Base-by-base conservation (phyloP, 1,140 invertebrate species). In the Pseudomyrmex flavicornis region DNA sequence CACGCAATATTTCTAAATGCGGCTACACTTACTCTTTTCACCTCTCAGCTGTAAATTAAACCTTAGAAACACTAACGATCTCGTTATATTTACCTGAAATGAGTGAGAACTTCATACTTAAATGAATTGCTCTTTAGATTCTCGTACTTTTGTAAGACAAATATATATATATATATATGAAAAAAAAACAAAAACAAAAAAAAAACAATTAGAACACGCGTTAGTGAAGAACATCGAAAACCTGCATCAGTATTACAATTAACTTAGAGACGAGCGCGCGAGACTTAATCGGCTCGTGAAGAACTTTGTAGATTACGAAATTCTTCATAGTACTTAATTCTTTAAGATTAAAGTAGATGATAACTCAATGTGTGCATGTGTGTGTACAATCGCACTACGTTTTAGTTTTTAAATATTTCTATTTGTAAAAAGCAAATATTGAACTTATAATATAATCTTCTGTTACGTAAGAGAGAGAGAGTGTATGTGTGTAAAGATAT, bases 241-340 rank as follows among this genome's bases (percentile, higher is more conserved):
- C 91, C 91, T 92, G 85, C 86, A 90, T 88, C 91, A 92, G 91
- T 92, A 92, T 92, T 92, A 91, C 83, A 35, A 35, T 35, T 35
- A 35, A 82, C 20, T n/a, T 87, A 88, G 74, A 50, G 17, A 73
- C 63, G 15, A 72, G 83, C 68, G 85, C 17, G 75, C 72, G 79
- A 82, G 46, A 68, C 3, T 74, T 83, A 68, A 85, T 80, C 61
- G 85, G 82, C 87, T 89, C 86, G 82, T 77, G 80, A 89, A 85
- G 62, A 70, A 22, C 20, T 58, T 9, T 1, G 54, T 12, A 46
- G 62, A 35, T 35, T 5, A 35, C 35, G 35, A n/a, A 63, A 46
- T 56, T 69, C 56, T 82, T 85, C 77, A 26, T 35, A 50, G 77
- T 82, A 85, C 63, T 89, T 89, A 85, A 82, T 50, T 15, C n/a